phyloP scores from a whole-genome alignment of 2,888 invertebrate genomes.

The Amblyteles armatorius region DNA sequence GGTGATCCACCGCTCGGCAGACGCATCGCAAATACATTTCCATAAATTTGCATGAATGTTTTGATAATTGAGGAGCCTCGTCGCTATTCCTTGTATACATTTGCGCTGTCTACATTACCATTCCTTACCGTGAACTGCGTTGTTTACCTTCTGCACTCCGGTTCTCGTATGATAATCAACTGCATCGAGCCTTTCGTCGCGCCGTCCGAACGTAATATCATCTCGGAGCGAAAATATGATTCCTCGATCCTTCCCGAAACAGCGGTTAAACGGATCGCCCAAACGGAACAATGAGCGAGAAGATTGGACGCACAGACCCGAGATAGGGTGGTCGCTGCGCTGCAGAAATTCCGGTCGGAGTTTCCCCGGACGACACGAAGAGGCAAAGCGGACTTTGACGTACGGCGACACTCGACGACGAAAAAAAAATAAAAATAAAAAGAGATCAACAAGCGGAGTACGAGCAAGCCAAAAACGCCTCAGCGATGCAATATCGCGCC shows the following conservation, averaged over 20 bases:
- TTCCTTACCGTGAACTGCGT: slow-evolving; percentile 32
- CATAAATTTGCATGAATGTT: slow-evolving; percentile 84
- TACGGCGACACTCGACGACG: slow-evolving; percentile 47
- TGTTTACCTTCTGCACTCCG: slow-evolving; percentile 26
- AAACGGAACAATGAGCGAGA: slow-evolving; percentile 48
- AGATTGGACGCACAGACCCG: slow-evolving; percentile 14
- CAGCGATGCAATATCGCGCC: slow-evolving; percentile 77
- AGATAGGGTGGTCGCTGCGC: not conserved
- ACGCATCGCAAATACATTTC: slow-evolving; percentile 81
- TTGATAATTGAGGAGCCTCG: slow-evolving; percentile 79
- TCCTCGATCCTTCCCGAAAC: not conserved
- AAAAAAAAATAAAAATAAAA: slow-evolving; percentile 2
- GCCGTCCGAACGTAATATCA: not conserved
- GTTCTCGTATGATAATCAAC: slow-evolving; percentile 37
- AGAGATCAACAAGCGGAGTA: slow-evolving; percentile 59
- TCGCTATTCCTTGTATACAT: slow-evolving; percentile 57
- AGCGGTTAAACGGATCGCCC: slow-evolving; percentile 22
- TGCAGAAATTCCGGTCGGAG: not conserved
- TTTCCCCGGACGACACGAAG: slow-evolving; percentile 46
- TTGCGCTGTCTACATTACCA: slow-evolving; percentile 44
- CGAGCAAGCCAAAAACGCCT: slow-evolving; percentile 70
- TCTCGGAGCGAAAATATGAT: slow-evolving; percentile 13
- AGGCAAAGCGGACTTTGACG: slow-evolving; percentile 62
- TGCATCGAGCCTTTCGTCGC: slow-evolving; percentile 5
- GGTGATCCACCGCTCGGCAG: slow-evolving; percentile 72